Evolutionary conservation across 92 coral and sea anemone species (phyloP), one percentile per base, ranked within the genome.

Genomic region (Plumapathes pennacea): DNA sequence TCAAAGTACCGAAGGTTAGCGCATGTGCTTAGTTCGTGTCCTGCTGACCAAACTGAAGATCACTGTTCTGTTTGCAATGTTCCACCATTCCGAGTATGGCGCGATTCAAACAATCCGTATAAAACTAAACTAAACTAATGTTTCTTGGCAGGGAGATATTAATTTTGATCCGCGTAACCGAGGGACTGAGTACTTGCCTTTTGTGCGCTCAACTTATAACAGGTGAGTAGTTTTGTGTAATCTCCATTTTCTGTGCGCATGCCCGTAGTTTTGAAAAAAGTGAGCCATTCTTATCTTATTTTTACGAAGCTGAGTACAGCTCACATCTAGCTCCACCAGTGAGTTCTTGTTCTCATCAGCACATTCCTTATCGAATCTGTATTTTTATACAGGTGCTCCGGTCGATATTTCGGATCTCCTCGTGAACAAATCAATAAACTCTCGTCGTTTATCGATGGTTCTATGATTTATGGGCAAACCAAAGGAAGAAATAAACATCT

Each of bases 191-290:
- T 72, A 77, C 20, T 60, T 90, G 37, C 84, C 94, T 1, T 90
- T 90, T 70, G 69, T 85, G 43, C 91, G 97, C 52, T 85, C 97
- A 13, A 77, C 85, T 33, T 90, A 55, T 50, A 90, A 90, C 87
- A 90, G 97, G 97, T 85, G 38, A 44, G 70, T 4, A 43, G 5
- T 25, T 15, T 13, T 22, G 9, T 18, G 24, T 46, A 46, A 0
- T 18, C 52, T 12, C 15, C n/a, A n/a, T n/a, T n/a, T n/a, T n/a
- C n/a, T n/a, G n/a, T n/a, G n/a, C n/a, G n/a, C n/a, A n/a, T n/a
- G n/a, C n/a, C n/a, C n/a, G n/a, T n/a, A n/a, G n/a, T n/a, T n/a
- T n/a, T n/a, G n/a, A n/a, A n/a, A n/a, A n/a, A n/a, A n/a, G n/a
- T n/a, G n/a, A n/a, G n/a, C n/a, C n/a, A n/a, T n/a, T n/a, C n/a